phyloP scores from a whole-genome alignment of 2,888 invertebrate genomes.

The Microctonus aethiopoides region DNA sequence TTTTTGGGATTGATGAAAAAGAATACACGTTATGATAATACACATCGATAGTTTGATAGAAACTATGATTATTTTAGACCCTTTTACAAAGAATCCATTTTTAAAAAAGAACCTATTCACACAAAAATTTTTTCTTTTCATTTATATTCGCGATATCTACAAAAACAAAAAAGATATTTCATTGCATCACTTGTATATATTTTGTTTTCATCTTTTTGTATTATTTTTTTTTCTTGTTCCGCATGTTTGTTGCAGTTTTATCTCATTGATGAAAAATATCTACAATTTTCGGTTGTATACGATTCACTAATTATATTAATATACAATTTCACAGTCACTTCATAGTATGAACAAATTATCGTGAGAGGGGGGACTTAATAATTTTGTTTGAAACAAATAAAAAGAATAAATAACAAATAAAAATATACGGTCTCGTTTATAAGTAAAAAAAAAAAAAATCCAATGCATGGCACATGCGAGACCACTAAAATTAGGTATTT shows the following conservation, averaged over 20 bases:
- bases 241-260: slow-evolving; percentile 19
- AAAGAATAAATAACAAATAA: slow-evolving; percentile 26
- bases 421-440: slow-evolving; percentile 29
- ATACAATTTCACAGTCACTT: slow-evolving; percentile 57
- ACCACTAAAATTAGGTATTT: too few relatives aligned
- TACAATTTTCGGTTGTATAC: slow-evolving; percentile 50
- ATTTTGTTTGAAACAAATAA: slow-evolving; percentile 25
- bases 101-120: slow-evolving; percentile 68
- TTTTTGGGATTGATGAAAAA: slow-evolving; percentile 32
- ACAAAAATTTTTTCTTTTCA: slow-evolving; percentile 59
- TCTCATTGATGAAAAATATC: slow-evolving; percentile 57
- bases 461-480: slow-evolving; percentile 38
- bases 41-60: slow-evolving; percentile 61
- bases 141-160: slow-evolving; percentile 63
- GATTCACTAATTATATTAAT: slow-evolving; percentile 49
- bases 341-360: slow-evolving; percentile 56
- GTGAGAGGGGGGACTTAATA: slow-evolving; percentile 39
- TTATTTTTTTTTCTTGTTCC: slow-evolving; percentile 28
- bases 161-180: slow-evolving; percentile 59
- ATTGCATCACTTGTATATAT: slow-evolving; percentile 60
- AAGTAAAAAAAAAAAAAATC: slow-evolving; percentile 28
- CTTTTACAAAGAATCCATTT: slow-evolving; percentile 69
- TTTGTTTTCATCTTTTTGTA: slow-evolving; percentile 37
- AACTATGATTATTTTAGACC: slow-evolving; percentile 69
- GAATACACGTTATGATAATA: slow-evolving; percentile 32